Evolutionary conservation across 2,113 vertebrate species (phyloP).

Genomic region (Pangasianodon gigas): DNA sequence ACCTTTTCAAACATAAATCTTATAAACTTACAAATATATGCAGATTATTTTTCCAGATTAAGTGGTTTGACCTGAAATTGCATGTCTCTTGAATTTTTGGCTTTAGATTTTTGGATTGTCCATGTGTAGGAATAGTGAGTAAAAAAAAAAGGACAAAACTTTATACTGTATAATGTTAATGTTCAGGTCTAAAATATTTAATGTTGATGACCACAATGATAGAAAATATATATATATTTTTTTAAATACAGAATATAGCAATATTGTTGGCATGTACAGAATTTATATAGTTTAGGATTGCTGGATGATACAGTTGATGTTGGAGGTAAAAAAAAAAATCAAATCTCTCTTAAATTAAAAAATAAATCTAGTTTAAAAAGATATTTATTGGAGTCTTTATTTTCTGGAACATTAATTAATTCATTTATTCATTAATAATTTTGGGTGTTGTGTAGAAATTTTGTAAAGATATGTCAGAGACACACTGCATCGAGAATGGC

Average conservation of each 20-base stretch:
- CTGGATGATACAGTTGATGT: too few species aligned
- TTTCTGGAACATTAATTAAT: not conserved
- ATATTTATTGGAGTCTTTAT: not conserved
- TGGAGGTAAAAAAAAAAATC: too few species aligned
- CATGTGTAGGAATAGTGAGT: not conserved
- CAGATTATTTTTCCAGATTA: not conserved
- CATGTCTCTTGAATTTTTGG: too few species aligned
- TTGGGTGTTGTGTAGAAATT: too few species aligned
- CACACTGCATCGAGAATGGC: not conserved
- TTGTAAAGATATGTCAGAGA: not conserved
- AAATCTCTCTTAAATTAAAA: not conserved
- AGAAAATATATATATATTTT: not conserved
- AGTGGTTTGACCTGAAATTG: not conserved
- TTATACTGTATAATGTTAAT: not conserved
- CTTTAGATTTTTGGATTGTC: not conserved
- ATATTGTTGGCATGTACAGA: not conserved
- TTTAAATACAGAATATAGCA: not conserved
- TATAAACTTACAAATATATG: not conserved
- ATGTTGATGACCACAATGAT: not conserved
- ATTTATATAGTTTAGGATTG: not conserved
- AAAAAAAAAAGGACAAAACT: not conserved
- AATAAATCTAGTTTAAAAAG: not conserved
- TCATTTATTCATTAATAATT: too few species aligned
- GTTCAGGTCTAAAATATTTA: not conserved
- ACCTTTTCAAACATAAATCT: not conserved